These are phyloP conservation scores for Istiophorus platypterus DNA, from an alignment of 2,113 vertebrate genomes.

Conservation along the genomic window DNA sequence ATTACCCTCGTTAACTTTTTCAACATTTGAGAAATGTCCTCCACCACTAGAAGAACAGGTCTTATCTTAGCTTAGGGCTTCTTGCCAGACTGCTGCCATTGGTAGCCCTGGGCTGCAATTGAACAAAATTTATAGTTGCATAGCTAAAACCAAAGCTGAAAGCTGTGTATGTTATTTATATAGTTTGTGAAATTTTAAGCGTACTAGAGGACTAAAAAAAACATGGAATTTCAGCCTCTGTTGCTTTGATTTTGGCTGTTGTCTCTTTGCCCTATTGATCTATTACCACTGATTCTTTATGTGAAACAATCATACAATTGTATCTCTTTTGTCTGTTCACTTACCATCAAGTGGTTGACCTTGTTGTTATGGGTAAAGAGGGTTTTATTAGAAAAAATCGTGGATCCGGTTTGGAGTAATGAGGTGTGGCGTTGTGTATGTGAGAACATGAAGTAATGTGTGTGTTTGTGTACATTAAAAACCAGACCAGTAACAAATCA, in stretches of 20 bases:
- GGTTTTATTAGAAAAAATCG: too few species aligned
- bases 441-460: background rate
- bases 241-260: background rate
- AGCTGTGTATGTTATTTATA: background rate
- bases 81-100: background rate
- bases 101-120: background rate
- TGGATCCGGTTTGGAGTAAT: background rate
- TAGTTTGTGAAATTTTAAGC: background rate
- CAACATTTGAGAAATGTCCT: background rate
- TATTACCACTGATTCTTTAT: background rate
- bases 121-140: background rate
- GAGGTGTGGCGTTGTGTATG: background rate
- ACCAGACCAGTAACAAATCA: conserved; percentile 9
- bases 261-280: background rate
- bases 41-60: background rate
- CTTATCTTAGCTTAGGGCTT: background rate
- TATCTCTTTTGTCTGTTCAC: too few species aligned
- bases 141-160: background rate
- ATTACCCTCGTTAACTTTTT: background rate
- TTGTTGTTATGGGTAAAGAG: too few species aligned
- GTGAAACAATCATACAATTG: too few species aligned
- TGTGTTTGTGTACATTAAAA: conserved; percentile 1
- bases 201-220: background rate
- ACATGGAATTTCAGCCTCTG: background rate
- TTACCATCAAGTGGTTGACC: too few species aligned